These are phyloP conservation scores for Drosophila athabasca DNA, from an alignment of 1,140 invertebrate species.

Conservation along the genomic window DNA sequence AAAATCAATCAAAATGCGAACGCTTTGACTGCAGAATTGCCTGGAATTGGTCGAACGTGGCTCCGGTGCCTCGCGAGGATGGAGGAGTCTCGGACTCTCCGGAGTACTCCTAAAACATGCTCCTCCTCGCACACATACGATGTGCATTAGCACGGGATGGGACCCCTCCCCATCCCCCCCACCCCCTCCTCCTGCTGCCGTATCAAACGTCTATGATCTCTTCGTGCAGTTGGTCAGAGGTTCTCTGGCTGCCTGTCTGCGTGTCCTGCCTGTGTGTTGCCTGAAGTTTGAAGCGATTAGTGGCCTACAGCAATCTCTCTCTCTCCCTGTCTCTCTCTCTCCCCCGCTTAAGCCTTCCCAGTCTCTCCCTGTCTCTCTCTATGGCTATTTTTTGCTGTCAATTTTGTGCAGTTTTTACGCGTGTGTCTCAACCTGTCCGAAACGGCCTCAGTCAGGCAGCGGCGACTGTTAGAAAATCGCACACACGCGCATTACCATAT, in stretches of 20 bases:
- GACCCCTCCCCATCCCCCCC: too few species aligned
- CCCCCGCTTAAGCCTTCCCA: constrained; percentile 37
- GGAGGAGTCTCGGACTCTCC: constrained; percentile 33
- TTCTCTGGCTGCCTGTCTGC: constrained; percentile 49
- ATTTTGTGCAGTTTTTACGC: constrained; percentile 78
- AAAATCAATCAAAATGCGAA: constrained; percentile 84
- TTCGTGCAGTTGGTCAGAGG: constrained; percentile 68
- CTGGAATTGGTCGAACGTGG: constrained; percentile 78
- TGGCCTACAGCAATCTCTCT: constrained; percentile 49
- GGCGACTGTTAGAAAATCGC: constrained; percentile 64
- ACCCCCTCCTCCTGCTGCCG: constrained; percentile 25
- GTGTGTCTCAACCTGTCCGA: constrained; percentile 78
- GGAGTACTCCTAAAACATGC: constrained; percentile 33
- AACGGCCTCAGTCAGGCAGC: constrained; percentile 52
- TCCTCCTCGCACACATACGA: constrained; percentile 20
- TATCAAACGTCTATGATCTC: constrained; percentile 83
- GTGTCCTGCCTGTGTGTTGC: constrained; percentile 30
- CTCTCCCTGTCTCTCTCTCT: constrained; percentile 30
- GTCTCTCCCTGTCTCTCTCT: constrained; percentile 9
- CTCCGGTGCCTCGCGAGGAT: constrained; percentile 39
- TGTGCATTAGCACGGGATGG: constrained; percentile 26
- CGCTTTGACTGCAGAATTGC: constrained; percentile 83
- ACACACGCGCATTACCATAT: constrained; percentile 57
- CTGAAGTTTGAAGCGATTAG: constrained; percentile 72
- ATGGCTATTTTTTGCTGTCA: constrained; percentile 39